Conservation (phyloP, 2,113 vertebrate genomes). For the Pseudorhombus dupliciocellatus region DNA sequence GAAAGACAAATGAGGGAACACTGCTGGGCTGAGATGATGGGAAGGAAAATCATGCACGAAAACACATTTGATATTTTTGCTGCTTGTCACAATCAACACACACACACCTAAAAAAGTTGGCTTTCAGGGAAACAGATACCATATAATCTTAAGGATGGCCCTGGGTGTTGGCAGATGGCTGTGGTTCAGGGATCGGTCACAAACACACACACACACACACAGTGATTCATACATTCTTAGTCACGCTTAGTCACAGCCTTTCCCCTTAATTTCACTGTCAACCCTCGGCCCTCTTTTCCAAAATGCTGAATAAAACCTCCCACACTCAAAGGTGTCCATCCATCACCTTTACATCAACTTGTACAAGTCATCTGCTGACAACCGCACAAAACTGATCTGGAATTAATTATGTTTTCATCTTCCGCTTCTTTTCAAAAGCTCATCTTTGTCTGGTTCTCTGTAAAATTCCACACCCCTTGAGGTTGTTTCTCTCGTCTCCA, state of each 20-base stretch:
- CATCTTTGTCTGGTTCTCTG: conserved; percentile 25
- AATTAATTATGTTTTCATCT: conserved; percentile 37
- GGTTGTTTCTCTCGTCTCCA: conserved; percentile 33
- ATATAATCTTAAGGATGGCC: conserved; percentile 48
- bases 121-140: conserved; percentile 54
- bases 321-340: conserved; percentile 14
- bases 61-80: conserved; percentile 37
- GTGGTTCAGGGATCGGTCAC: conserved; percentile 69
- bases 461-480: conserved; percentile 64
- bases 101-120: conserved; percentile 18
- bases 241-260: conserved; percentile 35
- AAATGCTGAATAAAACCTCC: conserved; percentile 20
- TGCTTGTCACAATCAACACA: conserved; percentile 37
- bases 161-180: conserved; percentile 71
- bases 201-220: conserved; percentile 39
- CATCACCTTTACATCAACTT: conserved; percentile 23
- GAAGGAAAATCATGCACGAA: conserved; percentile 10
- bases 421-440: conserved; percentile 1
- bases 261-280: conserved; percentile 30
- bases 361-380: conserved; percentile 32
- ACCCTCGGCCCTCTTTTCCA: conserved; percentile 4
- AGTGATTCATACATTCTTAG: conserved; percentile 27
- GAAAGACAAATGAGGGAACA: conserved; percentile 7
- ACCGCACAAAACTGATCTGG: conserved; percentile 23
- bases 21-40: neutral